phyloP scores from a whole-genome alignment of 1,140 invertebrate species.

The Heliothis virescens region DNA sequence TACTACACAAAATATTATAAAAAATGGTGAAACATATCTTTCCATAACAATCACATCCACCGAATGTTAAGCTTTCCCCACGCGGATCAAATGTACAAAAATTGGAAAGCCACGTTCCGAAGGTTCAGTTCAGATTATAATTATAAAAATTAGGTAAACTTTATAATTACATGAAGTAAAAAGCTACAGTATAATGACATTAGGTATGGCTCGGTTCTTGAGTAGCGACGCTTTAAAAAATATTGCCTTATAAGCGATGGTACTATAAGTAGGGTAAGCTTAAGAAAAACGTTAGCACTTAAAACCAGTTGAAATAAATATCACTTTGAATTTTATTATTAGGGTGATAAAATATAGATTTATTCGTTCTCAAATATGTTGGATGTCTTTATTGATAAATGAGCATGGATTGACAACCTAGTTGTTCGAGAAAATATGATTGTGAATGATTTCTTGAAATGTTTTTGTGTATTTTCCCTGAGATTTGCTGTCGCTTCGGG shows the following conservation, averaged over 20 bases:
- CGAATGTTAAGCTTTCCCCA: constrained; percentile 47
- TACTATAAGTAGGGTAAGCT: constrained; percentile 67
- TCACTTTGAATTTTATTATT: constrained; percentile 76
- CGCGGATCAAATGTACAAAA: constrained; percentile 73
- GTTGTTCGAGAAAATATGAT: not conserved
- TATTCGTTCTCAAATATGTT: constrained; percentile 44
- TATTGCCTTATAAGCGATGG: constrained; percentile 76
- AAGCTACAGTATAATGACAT: constrained; percentile 76
- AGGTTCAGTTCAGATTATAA: constrained; percentile 75
- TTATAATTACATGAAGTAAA: constrained; percentile 78
- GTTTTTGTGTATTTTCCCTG: constrained; percentile 44
- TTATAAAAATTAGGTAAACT: constrained; percentile 66
- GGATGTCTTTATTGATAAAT: constrained; percentile 54
- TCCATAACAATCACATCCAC: constrained; percentile 55
- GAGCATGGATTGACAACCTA: constrained; percentile 53
- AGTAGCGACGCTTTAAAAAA: constrained; percentile 74
- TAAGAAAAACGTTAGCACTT: constrained; percentile 59
- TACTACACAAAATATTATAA: constrained; percentile 46
- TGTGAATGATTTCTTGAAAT: constrained; percentile 26
- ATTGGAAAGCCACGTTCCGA: constrained; percentile 49
- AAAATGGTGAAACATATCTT: constrained; percentile 56
- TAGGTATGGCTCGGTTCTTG: constrained; percentile 66
- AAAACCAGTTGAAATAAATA: constrained; percentile 74
- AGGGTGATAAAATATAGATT: constrained; percentile 79
- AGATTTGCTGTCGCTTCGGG: constrained; percentile 66